Evolutionary conservation across 2,888 invertebrate species (phyloP).

Genomic region (Diplazon laetatorius): DNA sequence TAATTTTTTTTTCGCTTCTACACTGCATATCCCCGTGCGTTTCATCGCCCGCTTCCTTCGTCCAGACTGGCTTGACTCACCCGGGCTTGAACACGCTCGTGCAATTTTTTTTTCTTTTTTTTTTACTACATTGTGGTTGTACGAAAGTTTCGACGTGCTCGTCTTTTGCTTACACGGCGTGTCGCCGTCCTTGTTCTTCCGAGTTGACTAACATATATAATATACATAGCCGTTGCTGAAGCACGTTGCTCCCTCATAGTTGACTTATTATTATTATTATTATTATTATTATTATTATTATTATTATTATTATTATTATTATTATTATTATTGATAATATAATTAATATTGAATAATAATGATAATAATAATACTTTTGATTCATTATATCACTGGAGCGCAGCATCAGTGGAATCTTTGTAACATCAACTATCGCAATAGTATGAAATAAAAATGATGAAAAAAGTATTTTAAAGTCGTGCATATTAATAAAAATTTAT

Average conservation of each 20-base stretch:
- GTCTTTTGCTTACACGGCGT: background rate
- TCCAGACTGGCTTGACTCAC: constrained; percentile 49
- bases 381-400: no score
- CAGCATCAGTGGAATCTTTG: constrained; percentile 4
- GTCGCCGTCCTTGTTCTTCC: background rate
- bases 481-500: background rate
- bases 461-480: no score
- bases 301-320: no score
- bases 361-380: no score
- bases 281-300: constrained; percentile 38
- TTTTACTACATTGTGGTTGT: background rate
- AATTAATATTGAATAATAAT: no score
- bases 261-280: constrained; percentile 31
- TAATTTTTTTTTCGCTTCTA: constrained; percentile 13
- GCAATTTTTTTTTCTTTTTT: constrained; percentile 7
- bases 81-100: constrained; percentile 14
- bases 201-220: background rate
- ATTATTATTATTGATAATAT: no score
- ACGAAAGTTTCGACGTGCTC: no score
- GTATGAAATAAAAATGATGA: background rate
- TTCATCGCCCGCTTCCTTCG: constrained; percentile 14
- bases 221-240: constrained; percentile 14
- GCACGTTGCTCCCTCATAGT: constrained; percentile 4
- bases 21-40: background rate
- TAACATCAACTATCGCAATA: constrained; percentile 3